Evolutionary conservation across 1,140 invertebrate genomes (phyloP).

Genomic region (Rhopalosiphum padi): DNA sequence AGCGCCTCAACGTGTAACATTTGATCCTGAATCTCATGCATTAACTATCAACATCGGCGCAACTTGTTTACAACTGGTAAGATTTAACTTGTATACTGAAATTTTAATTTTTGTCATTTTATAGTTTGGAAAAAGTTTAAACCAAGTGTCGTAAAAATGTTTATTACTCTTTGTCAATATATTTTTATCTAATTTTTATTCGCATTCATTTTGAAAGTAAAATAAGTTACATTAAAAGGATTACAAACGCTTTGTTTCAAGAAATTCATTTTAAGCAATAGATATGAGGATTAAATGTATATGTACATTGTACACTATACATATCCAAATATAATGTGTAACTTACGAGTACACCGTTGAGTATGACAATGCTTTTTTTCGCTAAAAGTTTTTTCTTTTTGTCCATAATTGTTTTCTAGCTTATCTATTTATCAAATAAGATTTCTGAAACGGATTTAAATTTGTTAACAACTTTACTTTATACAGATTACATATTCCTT

Average conservation of each 20-base stretch:
- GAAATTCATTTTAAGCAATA: background rate
- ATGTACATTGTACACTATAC: background rate
- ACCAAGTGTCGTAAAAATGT: background rate
- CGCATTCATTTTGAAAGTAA: background rate
- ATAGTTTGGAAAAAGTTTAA: background rate
- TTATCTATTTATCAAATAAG: background rate
- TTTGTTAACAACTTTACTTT: background rate
- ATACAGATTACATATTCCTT: background rate
- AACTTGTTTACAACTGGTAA: slow-evolving; percentile 75
- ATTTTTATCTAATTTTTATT: background rate
- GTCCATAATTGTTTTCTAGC: background rate
- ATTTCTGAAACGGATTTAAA: background rate
- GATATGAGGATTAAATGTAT: background rate
- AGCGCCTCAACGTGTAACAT: slow-evolving; percentile 79
- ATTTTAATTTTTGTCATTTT: background rate
- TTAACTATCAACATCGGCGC: slow-evolving; percentile 78
- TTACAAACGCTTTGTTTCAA: background rate
- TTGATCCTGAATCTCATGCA: slow-evolving; percentile 76
- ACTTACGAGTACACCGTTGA: background rate
- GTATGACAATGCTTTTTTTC: background rate
- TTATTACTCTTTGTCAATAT: background rate
- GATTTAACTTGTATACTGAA: background rate
- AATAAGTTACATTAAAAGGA: background rate
- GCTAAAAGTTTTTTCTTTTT: background rate
- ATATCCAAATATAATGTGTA: background rate